phyloP scores from a whole-genome alignment of 2,888 invertebrate species.

The Heliothis peltigera region DNA sequence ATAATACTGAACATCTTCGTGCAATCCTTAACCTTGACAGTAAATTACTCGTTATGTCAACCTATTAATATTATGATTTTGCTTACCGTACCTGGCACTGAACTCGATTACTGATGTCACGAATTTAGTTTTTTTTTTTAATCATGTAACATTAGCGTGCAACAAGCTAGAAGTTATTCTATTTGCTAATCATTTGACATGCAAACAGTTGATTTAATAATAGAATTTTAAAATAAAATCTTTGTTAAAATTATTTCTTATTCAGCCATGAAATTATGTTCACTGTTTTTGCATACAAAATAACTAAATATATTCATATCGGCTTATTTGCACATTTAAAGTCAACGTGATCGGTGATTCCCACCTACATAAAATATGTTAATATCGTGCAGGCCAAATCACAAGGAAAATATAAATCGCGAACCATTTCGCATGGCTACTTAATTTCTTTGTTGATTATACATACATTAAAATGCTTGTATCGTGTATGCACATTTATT shows the following conservation, averaged over 20 bases:
- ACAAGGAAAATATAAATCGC: too few relatives aligned
- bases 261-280: not conserved
- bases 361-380: too few relatives aligned
- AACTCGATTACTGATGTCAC: conserved; percentile 47
- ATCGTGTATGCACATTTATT: too few relatives aligned
- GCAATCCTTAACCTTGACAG: conserved; percentile 57
- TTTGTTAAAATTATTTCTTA: conserved; percentile 16
- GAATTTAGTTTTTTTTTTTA: conserved; percentile 40
- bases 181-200: conserved; percentile 49
- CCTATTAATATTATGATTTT: conserved; percentile 53
- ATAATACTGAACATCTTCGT: conserved; percentile 54
- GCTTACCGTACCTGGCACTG: conserved; percentile 55
- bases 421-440: too few relatives aligned
- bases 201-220: conserved; percentile 30
- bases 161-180: conserved; percentile 49
- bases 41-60: conserved; percentile 51
- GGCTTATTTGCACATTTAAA: too few relatives aligned
- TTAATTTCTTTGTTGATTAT: too few relatives aligned
- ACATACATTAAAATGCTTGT: too few relatives aligned
- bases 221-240: conserved; percentile 15
- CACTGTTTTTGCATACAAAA: too few relatives aligned
- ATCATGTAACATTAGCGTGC: conserved; percentile 52
- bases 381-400: too few relatives aligned
- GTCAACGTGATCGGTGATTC: too few relatives aligned
- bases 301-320: too few relatives aligned